These are phyloP conservation scores for Ganaspis sp. DNA, from an alignment of 1,140 invertebrate genomes.

Conservation along the genomic window DNA sequence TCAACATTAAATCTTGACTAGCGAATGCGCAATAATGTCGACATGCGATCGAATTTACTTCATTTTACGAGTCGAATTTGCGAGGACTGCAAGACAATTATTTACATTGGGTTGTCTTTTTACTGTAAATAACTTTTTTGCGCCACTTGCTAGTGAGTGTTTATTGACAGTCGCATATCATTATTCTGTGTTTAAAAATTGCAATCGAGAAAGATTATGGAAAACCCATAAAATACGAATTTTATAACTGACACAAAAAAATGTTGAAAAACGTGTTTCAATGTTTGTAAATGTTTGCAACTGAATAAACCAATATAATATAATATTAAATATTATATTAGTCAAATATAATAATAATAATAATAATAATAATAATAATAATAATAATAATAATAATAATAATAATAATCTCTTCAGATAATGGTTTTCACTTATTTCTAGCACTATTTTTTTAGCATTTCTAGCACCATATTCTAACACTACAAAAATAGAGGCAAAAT, in stretches of 20 bases:
- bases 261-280: too few relatives aligned
- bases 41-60: slow-evolving; percentile 1
- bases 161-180: slow-evolving; percentile 6
- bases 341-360: too few relatives aligned
- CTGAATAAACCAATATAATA: too few relatives aligned
- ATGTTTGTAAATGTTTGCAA: too few relatives aligned
- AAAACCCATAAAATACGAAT: background rate
- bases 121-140: slow-evolving; percentile 2
- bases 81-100: background rate
- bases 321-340: too few relatives aligned
- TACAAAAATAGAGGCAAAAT: too few relatives aligned
- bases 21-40: slow-evolving; percentile 8
- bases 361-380: too few relatives aligned
- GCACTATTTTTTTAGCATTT: too few relatives aligned
- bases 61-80: background rate
- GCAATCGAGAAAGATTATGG: background rate
- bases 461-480: too few relatives aligned
- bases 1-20: slow-evolving; percentile 1
- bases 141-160: background rate
- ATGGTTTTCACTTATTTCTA: too few relatives aligned
- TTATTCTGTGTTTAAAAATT: background rate
- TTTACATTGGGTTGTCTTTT: background rate
- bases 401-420: too few relatives aligned
- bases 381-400: too few relatives aligned
- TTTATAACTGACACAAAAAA: background rate